These are phyloP conservation scores for Tinea semifulvella DNA, from an alignment of 2,888 invertebrate species.

Conservation along the genomic window DNA sequence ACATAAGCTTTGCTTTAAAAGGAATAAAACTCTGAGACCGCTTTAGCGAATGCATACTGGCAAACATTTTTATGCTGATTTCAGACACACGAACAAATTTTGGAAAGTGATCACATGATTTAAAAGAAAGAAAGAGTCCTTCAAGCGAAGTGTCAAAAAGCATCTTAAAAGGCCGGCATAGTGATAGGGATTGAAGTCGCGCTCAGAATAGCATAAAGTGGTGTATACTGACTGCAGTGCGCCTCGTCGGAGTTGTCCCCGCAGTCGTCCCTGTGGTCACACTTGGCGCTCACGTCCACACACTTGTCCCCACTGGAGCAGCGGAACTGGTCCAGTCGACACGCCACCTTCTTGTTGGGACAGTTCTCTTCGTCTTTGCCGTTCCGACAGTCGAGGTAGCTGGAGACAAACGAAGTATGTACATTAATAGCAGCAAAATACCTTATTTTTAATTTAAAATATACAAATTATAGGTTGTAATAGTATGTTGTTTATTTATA, in stretches of 20 bases:
- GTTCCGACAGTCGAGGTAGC: constrained; percentile 83
- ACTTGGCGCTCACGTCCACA: constrained; percentile 77
- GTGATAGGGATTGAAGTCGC: neutral
- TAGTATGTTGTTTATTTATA: neutral
- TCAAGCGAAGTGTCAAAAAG: no score
- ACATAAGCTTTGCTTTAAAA: no score
- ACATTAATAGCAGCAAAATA: neutral
- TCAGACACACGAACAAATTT: no score
- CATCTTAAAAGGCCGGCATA: no score
- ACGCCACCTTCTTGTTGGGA: constrained; percentile 65
- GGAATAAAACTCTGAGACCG: no score
- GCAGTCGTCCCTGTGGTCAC: constrained; percentile 92
- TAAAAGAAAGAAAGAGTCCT: no score
- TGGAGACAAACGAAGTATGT: constrained; percentile 26
- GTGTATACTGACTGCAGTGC: constrained; percentile 78
- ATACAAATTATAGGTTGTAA: neutral
- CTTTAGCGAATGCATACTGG: no score
- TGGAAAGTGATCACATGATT: no score
- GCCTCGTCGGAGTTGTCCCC: constrained; percentile 91
- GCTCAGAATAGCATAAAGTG: neutral
- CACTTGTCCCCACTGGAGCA: constrained; percentile 84
- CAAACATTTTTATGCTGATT: no score
- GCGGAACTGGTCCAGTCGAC: constrained; percentile 85
- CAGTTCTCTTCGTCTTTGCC: constrained; percentile 85
- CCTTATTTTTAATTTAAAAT: neutral